Evolutionary conservation across 2,797 vertebrate genomes (phyloP), one percentile per base, ranked within the genome.

Genomic region (Falco concolor): DNA sequence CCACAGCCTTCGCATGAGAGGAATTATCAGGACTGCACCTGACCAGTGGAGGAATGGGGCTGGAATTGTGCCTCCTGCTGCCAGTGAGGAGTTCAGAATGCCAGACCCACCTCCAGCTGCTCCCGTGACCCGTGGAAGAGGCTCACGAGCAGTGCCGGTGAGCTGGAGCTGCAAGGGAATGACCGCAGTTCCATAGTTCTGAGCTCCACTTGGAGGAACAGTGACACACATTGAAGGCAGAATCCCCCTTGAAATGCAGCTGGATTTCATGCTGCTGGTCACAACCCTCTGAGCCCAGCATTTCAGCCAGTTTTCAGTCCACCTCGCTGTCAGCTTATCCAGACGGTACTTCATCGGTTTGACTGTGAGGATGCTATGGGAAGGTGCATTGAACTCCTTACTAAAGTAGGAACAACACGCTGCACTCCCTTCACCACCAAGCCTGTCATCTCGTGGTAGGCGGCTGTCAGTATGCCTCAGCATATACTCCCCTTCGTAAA

Each of bases 141-240:
- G 13, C 44, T 60, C 32, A 5, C 4, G 45, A 75, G 52, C 27
- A 67, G 60, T 8, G 4, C 25, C 6, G 32, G 19, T 19, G 45
- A 72, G 53, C 25, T 30, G n/a, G 38, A 81, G 64, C 57, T 78
- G 57, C 2, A 7, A 56, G 36, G 59, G n/a, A 84, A 44, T 2
- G 22, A 47, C 6, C 1, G 0, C 61, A 65, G 36, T 8, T 44
- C 34, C 42, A 28, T 0, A 15, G 17, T 3, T 72, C 59, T 14
- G 49, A 77, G 60, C 28, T 20, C 10, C 32, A 23, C 49, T 5
- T 38, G 63, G 40, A 63, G 25, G 25, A n/a, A 36, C 22, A 40
- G 30, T 1, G 1, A 87, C 2, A 22, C 19, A 52, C 19, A 27
- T 0, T 1, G 2, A 83, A 56, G 18, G 36, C 2, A 11, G 30